A percentile compares a stretch with the other conserved stretches of the same genome.
Conservation (phyloP, 1,140 invertebrate genomes). For the Bombus soroeensis region DNA sequence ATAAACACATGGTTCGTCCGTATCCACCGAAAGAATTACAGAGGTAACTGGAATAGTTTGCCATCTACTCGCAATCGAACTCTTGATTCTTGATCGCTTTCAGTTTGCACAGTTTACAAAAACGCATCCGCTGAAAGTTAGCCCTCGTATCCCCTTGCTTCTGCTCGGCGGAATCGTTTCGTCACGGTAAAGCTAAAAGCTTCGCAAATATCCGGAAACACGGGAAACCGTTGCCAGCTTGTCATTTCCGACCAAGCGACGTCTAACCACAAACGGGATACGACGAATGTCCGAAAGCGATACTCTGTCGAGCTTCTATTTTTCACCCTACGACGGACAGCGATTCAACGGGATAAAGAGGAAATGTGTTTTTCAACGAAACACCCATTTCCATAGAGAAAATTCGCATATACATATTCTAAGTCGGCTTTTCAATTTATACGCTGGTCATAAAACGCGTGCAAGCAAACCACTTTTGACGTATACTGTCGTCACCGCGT, state of each 20-base stretch:
- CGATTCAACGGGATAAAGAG: background rate
- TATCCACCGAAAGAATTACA: too few relatives aligned
- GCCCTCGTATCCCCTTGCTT: background rate
- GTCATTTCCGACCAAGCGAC: slow-evolving; percentile 3
- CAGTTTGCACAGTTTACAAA: background rate
- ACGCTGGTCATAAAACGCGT: too few relatives aligned
- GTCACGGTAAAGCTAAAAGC: background rate
- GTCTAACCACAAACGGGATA: background rate
- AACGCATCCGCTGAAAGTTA: background rate
- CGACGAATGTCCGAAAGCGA: background rate
- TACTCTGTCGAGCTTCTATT: background rate
- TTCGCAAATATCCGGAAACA: slow-evolving; percentile 29
- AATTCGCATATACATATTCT: too few relatives aligned
- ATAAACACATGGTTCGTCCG: too few relatives aligned
- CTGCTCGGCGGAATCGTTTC: background rate
- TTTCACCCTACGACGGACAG: background rate
- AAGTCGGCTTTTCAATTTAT: too few relatives aligned
- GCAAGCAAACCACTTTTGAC: too few relatives aligned
- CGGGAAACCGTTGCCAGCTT: slow-evolving; percentile 2
- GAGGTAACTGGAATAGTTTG: too few relatives aligned
- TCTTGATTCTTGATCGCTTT: background rate
- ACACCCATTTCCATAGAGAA: background rate
- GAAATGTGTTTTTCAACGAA: background rate
- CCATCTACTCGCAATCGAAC: background rate
- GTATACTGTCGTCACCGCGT: too few relatives aligned